Conservation (phyloP, 2,113 vertebrate species). For the Gasterosteus nipponicus region DNA sequence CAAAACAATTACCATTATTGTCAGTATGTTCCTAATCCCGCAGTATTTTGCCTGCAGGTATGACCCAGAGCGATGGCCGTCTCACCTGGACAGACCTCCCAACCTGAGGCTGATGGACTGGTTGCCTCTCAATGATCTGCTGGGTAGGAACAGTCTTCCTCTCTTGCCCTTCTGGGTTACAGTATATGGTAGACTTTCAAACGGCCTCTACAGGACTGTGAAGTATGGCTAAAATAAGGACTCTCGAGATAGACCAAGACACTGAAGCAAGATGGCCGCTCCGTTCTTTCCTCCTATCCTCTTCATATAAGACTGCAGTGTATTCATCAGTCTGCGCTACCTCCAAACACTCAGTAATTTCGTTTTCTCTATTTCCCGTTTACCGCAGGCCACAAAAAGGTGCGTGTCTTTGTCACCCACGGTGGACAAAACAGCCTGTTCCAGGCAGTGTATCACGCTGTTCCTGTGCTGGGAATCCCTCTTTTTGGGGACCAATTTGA, state of each 20-base stretch:
- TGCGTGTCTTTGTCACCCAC: slow-evolving; percentile 79
- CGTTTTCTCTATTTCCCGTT: background rate
- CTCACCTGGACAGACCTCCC: slow-evolving; percentile 57
- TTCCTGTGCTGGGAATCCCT: slow-evolving; percentile 81
- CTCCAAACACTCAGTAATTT: background rate
- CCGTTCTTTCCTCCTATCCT: background rate
- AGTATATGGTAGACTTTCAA: background rate
- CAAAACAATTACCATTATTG: background rate
- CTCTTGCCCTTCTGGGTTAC: background rate
- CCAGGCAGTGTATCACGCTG: slow-evolving; percentile 79
- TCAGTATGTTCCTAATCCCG: background rate
- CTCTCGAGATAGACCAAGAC: background rate
- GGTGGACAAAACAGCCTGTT: slow-evolving; percentile 81
- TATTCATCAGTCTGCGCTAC: background rate
- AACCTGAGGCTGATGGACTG: slow-evolving; percentile 61
- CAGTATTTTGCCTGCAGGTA: slow-evolving; percentile 44
- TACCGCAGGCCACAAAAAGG: slow-evolving; percentile 71
- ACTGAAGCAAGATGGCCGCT: background rate
- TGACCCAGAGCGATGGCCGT: slow-evolving; percentile 48
- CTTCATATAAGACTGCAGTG: background rate
- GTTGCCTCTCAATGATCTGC: slow-evolving; percentile 69
- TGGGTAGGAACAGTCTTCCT: slow-evolving; percentile 40
- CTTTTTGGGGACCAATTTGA: slow-evolving; percentile 81
- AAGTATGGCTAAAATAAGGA: slow-evolving; percentile 1
- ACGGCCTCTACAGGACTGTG: background rate